Percentiles rank a stretch among this genome's conserved stretches.
These are phyloP conservation scores for Pegoplata infirma DNA, from an alignment of 2,888 invertebrate species.

Conservation along the genomic window DNA sequence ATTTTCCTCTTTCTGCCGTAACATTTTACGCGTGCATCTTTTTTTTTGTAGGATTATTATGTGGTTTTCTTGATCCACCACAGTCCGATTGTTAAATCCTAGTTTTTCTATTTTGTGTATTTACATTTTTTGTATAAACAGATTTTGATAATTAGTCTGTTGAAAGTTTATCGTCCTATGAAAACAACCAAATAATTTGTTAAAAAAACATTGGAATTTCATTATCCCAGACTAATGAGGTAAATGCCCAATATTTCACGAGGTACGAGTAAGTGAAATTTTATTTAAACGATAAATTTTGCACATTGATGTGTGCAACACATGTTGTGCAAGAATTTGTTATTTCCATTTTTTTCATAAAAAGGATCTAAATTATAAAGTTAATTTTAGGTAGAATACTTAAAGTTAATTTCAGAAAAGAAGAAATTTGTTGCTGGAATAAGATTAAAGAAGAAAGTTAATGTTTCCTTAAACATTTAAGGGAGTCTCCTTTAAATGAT, in stretches of 20 bases:
- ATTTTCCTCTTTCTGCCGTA: neutral
- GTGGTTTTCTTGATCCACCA: slow-evolving; percentile 50
- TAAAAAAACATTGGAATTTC: slow-evolving; percentile 37
- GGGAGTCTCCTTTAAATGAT: too few species aligned
- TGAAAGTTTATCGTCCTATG: slow-evolving; percentile 33
- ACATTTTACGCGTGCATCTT: slow-evolving; percentile 5
- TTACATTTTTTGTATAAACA: slow-evolving; percentile 46
- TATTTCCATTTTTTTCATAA: neutral
- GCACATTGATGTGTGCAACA: neutral
- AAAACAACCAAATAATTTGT: slow-evolving; percentile 46
- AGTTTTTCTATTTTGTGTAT: slow-evolving; percentile 19
- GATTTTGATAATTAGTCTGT: slow-evolving; percentile 54
- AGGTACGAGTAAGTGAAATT: neutral
- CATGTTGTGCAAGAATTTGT: slow-evolving; percentile 41
- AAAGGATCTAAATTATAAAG: slow-evolving; percentile 28
- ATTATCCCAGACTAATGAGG: slow-evolving; percentile 7
- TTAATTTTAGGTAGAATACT: slow-evolving; percentile 32
- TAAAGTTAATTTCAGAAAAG: neutral
- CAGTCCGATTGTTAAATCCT: slow-evolving; percentile 44
- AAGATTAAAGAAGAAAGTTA: too few species aligned
- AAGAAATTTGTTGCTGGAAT: neutral
- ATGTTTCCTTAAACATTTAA: too few species aligned
- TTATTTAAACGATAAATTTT: too few species aligned
- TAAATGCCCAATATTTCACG: neutral
- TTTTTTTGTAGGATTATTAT: slow-evolving; percentile 31